Evolutionary conservation across 2,113 vertebrate species (phyloP).

Genomic region (Podarcis cretensis): DNA sequence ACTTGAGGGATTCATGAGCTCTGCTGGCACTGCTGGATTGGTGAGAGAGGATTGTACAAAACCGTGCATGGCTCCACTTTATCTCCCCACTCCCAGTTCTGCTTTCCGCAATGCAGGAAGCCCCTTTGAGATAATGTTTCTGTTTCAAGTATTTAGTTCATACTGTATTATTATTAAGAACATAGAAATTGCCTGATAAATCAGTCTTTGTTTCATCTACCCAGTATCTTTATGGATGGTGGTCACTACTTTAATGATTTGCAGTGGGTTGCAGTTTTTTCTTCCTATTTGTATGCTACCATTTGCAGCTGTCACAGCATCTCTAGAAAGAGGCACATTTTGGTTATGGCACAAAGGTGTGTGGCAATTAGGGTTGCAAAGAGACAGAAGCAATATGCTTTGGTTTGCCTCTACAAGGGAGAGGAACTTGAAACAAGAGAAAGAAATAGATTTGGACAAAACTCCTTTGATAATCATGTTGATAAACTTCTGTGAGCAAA

Average conservation of each 20-base stretch:
- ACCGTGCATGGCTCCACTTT: background rate
- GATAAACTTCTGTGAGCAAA: background rate
- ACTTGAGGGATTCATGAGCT: background rate
- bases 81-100: no score
- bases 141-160: background rate
- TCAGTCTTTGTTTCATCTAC: background rate
- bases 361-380: slow-evolving; percentile 28
- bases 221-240: background rate
- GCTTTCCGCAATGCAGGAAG: background rate
- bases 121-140: background rate
- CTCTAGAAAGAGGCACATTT: background rate
- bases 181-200: background rate
- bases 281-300: background rate
- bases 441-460: background rate
- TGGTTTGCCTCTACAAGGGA: background rate
- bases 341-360: slow-evolving; percentile 26
- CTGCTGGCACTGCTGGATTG: no score
- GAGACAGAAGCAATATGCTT: background rate
- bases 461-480: rapidly evolving
- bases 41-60: background rate
- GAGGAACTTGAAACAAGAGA: background rate
- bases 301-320: background rate
- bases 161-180: background rate
- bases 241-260: background rate
- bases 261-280: background rate